Percentiles rank a stretch among this genome's conserved stretches.
Conservation (phyloP, 2,113 vertebrate genomes). For the Periophthalmus modestus region DNA sequence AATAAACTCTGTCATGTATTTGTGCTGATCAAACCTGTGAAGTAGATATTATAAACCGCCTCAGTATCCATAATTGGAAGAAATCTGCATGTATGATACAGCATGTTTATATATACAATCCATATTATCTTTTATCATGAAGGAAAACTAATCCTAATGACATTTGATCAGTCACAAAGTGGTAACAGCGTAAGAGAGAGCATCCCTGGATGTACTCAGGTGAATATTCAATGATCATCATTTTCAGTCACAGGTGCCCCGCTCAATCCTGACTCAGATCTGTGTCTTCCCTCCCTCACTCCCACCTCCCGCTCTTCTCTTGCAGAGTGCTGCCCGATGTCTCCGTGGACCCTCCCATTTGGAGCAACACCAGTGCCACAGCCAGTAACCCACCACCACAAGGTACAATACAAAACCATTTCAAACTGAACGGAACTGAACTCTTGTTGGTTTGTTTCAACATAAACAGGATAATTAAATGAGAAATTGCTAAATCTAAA, state of each 20-base stretch:
- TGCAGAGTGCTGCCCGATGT: conserved; percentile 71
- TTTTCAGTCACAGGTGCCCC: conserved; percentile 49
- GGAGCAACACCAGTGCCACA: conserved; percentile 31
- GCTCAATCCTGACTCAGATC: conserved; percentile 66
- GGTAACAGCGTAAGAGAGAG: conserved; percentile 53
- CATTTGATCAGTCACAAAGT: conserved; percentile 56
- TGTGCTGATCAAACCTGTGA: conserved; percentile 56
- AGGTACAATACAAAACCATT: conserved; percentile 36
- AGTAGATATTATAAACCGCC: conserved; percentile 3
- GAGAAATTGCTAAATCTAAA: not conserved
- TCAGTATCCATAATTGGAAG: not conserved
- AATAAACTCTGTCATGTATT: conserved; percentile 70
- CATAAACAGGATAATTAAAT: not conserved
- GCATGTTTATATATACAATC: conserved; percentile 19
- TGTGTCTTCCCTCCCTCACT: conserved; percentile 70
- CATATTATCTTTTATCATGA: not conserved
- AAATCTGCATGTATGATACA: conserved; percentile 24
- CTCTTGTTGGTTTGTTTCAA: not conserved
- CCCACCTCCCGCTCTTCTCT: conserved; percentile 71
- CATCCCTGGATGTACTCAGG: conserved; percentile 53
- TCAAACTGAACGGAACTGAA: no score
- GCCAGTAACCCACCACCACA: conserved; percentile 29
- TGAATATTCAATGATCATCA: conserved; percentile 69
- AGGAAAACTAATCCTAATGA: conserved; percentile 10
- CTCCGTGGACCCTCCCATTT: conserved; percentile 54